Percentiles rank a stretch among this genome's conserved stretches.
Evolutionary conservation across 2,888 invertebrate genomes (phyloP).

Genomic region (Volucella inflata): DNA sequence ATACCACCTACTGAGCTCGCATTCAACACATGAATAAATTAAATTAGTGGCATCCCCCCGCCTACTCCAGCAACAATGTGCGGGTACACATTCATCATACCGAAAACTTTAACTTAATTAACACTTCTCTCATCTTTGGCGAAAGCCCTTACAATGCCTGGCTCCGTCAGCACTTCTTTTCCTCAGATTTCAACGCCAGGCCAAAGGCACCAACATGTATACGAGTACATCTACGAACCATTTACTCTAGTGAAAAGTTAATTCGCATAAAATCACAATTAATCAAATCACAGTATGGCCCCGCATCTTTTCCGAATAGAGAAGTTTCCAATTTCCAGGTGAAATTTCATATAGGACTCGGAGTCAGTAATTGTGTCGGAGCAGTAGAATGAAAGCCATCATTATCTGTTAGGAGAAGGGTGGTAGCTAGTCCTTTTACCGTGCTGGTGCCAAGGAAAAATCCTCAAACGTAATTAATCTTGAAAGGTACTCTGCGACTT

Average conservation of each 20-base stretch:
- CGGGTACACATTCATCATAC: conserved; percentile 64
- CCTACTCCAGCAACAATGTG: conserved; percentile 11
- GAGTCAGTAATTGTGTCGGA: neutral
- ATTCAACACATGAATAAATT: conserved; percentile 75
- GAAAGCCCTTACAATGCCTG: conserved; percentile 14
- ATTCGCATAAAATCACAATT: conserved; percentile 75
- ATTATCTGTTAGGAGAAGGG: conserved; percentile 44
- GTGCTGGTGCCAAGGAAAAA: conserved; percentile 46
- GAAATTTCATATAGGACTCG: conserved; percentile 40
- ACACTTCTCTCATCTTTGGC: conserved; percentile 66
- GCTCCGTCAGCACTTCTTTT: conserved; percentile 49
- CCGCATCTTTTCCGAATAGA: neutral
- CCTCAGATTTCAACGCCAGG: neutral
- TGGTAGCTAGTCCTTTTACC: conserved; percentile 16
- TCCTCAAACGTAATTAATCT: conserved; percentile 73
- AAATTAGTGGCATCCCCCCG: conserved; percentile 57
- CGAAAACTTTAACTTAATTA: conserved; percentile 70
- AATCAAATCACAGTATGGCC: conserved; percentile 69
- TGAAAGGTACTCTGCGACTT: conserved; percentile 39
- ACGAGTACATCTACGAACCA: conserved; percentile 1
- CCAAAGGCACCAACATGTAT: neutral
- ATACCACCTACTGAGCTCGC: conserved; percentile 8
- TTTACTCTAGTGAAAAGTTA: conserved; percentile 51
- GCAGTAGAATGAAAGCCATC: conserved; percentile 35
- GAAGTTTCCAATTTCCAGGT: conserved; percentile 65